Conservation (phyloP, 1,140 invertebrate genomes). For the Drosophila simulans region DNA sequence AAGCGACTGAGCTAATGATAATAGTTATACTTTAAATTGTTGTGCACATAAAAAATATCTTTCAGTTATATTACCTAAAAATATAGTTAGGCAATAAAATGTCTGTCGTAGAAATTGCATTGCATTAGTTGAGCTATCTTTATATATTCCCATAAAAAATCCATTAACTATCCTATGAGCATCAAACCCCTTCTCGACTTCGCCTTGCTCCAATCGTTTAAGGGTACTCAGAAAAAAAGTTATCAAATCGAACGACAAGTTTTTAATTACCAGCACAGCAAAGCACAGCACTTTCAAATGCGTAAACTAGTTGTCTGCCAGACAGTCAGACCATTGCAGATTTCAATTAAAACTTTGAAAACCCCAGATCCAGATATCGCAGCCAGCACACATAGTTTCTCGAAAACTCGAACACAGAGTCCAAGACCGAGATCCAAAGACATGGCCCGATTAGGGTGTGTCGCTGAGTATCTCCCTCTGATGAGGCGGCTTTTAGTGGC, state of each 20-base stretch:
- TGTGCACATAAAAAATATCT: no score
- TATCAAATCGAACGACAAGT: constrained; percentile 76
- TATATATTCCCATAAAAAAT: constrained; percentile 4
- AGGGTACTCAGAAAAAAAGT: constrained; percentile 52
- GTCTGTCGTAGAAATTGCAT: neutral
- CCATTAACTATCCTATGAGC: constrained; percentile 1
- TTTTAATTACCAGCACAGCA: constrained; percentile 68
- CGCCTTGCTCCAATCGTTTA: constrained; percentile 9
- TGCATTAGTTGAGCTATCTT: neutral
- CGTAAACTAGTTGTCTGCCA: constrained; percentile 72
- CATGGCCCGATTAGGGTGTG: constrained; percentile 70
- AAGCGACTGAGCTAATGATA: no score
- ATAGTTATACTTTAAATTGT: no score
- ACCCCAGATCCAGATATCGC: constrained; percentile 22
- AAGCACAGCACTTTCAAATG: constrained; percentile 69
- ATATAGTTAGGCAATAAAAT: neutral
- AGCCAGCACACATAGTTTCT: constrained; percentile 6
- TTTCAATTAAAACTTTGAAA: constrained; percentile 69
- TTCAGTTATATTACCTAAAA: no score
- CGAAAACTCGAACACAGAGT: constrained; percentile 5
- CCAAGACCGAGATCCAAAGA: constrained; percentile 35
- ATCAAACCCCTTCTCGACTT: constrained; percentile 7
- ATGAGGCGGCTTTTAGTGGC: constrained; percentile 40
- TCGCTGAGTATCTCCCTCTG: constrained; percentile 61
- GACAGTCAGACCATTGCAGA: constrained; percentile 54